Evolutionary conservation across 2,888 invertebrate genomes (phyloP).

Genomic region (Tetheella fluctuosa): DNA sequence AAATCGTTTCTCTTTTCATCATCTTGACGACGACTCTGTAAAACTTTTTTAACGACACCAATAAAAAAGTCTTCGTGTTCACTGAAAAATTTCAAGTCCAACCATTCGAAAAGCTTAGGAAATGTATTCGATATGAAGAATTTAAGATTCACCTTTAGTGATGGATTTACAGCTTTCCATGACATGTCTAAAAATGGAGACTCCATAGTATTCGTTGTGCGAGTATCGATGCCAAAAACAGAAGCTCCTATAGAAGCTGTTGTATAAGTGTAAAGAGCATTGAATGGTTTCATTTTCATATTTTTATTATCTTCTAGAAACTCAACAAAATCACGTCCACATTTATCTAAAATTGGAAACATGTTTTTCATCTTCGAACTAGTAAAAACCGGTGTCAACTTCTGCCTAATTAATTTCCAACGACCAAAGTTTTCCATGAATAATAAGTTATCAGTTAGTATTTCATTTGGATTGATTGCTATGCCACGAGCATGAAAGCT

Average conservation of each 20-base stretch:
- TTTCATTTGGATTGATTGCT: constrained; percentile 49
- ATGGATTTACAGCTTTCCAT: constrained; percentile 46
- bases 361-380: constrained; percentile 66
- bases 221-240: constrained; percentile 71
- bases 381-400: constrained; percentile 68
- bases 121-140: constrained; percentile 38
- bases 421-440: constrained; percentile 56
- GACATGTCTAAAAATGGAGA: constrained; percentile 63
- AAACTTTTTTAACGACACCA: constrained; percentile 54
- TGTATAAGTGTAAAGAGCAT: constrained; percentile 56
- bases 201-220: constrained; percentile 58
- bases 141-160: constrained; percentile 36
- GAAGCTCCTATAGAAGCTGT: constrained; percentile 64
- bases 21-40: constrained; percentile 45
- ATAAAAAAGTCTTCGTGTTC: constrained; percentile 62
- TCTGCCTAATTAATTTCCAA: constrained; percentile 69
- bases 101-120: constrained; percentile 46
- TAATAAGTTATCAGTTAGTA: constrained; percentile 58
- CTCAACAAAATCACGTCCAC: constrained; percentile 57
- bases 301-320: constrained; percentile 44
- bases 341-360: constrained; percentile 62
- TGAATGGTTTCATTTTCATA: constrained; percentile 47
- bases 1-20: constrained; percentile 53
- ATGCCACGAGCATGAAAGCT: constrained; percentile 61
- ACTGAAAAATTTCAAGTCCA: constrained; percentile 55